Base-by-base conservation (phyloP, 2,888 invertebrate species). In the Trichopoda pennipes region DNA sequence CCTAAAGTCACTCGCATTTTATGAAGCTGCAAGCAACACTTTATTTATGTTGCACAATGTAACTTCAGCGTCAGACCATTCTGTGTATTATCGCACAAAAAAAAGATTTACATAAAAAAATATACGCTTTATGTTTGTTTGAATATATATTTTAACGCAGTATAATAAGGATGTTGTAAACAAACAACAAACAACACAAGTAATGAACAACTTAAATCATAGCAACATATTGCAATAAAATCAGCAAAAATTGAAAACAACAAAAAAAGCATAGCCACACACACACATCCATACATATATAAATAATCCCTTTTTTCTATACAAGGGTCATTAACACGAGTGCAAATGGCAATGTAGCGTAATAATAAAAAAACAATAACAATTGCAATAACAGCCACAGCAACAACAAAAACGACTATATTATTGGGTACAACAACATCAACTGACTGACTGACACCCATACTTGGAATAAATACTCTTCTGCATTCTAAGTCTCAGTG, bases 291-390 rank as follows among this genome's bases (percentile, higher is more conserved):
- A 28, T 6, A 28, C 28, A 4, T 7, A 60, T 51, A 75, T 68
- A 78, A 78, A 78, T 78, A 79, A 79, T 68, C 61, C 73, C 79
- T 74, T 73, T 68, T 73, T 51, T 28, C 55, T 56, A 47, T 38
- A 60, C 60, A 72, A 82, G 79, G 82, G 75, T 82, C 82, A 82
- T 82, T 82, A 82, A 82, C 82, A 79, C 79, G 79, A 76, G 68
- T 82, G 75, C 75, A 79, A 82, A 61, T 76, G 79, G 75, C 82
- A 82, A 63, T 74, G 19, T 42, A 75, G 75, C 60, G 58, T 75
- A 75, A 75, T 58, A 49, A 75, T 38, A 70, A 70, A 60, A 73
- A 38, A 42, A 77, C 58, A 70, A 70, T 53, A 66, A 72, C 73
- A 68, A 69, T 72, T 63, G 28, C 72, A 28, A 28, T 28, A 28